A percentile compares a stretch with the other conserved stretches of the same genome.
phyloP scores from a whole-genome alignment of 2,888 invertebrate genomes.

The Celastrina argiolus region DNA sequence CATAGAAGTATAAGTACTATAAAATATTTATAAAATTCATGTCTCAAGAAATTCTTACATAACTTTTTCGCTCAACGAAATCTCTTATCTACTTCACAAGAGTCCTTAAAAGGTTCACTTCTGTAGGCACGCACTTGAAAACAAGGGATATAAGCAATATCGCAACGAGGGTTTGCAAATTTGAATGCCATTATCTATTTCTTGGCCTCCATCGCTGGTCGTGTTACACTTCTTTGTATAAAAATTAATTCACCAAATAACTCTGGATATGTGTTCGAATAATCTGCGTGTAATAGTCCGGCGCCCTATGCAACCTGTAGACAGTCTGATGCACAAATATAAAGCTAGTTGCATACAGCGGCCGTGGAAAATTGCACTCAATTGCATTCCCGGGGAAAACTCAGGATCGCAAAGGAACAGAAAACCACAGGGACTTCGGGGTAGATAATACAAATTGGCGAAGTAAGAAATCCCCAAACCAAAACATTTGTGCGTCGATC shows the following conservation, averaged over 20 bases:
- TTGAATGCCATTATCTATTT: not conserved
- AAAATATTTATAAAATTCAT: not conserved
- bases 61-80: slow-evolving; percentile 3
- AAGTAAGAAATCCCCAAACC: not conserved
- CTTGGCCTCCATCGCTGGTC: not conserved
- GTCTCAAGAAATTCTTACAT: not conserved
- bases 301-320: no score
- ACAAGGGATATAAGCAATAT: slow-evolving; percentile 10
- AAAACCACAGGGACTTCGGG: not conserved
- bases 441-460: not conserved
- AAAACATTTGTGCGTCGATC: not conserved
- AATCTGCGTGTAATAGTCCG: not conserved
- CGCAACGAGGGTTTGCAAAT: slow-evolving; percentile 3
- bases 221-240: not conserved
- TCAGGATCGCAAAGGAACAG: not conserved
- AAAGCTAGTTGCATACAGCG: not conserved
- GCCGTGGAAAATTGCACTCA: not conserved
- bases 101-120: slow-evolving; percentile 19
- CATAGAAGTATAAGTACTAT: no score
- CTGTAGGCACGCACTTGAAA: not conserved
- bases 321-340: not conserved
- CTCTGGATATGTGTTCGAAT: not conserved
- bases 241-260: not conserved
- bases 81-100: slow-evolving; percentile 13
- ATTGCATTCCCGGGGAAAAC: not conserved